Evolutionary conservation across 2,888 invertebrate species (phyloP).

Genomic region (Coenonympha glycerion): DNA sequence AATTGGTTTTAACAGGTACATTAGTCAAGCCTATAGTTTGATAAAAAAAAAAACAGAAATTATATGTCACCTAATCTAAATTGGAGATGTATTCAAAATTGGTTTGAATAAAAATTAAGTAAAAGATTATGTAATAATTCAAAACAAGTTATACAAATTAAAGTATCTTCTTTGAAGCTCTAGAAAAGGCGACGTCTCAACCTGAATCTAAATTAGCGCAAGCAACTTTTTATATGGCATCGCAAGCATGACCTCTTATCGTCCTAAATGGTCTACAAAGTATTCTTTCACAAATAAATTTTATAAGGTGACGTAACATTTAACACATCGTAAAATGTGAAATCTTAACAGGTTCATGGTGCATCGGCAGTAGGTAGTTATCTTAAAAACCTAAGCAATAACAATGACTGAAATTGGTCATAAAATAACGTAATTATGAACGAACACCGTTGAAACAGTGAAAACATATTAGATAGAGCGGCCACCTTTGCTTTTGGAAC

Average conservation of each 20-base stretch:
- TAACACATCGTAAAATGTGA: not conserved
- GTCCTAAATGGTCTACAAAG: not conserved
- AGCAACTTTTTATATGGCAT: not conserved
- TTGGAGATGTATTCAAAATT: not conserved
- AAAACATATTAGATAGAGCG: no score
- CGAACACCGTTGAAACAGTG: no score
- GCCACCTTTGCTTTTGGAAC: no score
- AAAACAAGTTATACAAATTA: not conserved
- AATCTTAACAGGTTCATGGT: not conserved
- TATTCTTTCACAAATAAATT: not conserved
- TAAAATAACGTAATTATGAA: no score
- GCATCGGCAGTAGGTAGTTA: no score
- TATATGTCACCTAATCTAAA: not conserved
- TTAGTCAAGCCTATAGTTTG: no score
- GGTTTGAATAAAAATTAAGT: not conserved
- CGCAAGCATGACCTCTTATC: not conserved
- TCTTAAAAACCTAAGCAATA: no score
- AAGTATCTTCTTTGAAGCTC: not conserved
- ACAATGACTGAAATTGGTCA: no score
- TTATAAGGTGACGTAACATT: not conserved
- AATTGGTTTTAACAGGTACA: no score
- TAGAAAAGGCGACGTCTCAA: conserved; percentile 1
- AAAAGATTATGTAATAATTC: not conserved
- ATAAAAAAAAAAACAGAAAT: no score
- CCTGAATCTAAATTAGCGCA: not conserved